Evolutionary conservation across 2,888 invertebrate genomes (phyloP).

Genomic region (Drosophila colorata): DNA sequence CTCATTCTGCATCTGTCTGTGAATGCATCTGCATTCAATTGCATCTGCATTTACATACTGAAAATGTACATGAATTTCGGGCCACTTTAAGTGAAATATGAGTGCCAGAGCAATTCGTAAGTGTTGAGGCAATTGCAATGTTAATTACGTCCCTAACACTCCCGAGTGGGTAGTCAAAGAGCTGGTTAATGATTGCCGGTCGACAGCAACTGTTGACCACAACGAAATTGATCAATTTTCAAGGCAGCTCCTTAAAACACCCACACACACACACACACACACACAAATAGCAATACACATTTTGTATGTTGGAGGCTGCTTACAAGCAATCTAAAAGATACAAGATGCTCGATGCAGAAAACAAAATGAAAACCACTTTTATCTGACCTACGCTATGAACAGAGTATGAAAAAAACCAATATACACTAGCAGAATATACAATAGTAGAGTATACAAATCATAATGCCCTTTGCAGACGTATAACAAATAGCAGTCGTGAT

Average conservation of each 20-base stretch:
- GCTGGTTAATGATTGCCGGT: slow-evolving; percentile 12
- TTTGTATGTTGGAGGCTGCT: background rate
- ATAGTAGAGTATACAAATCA: no score
- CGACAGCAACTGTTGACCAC: slow-evolving; percentile 6
- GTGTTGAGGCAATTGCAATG: slow-evolving; percentile 12
- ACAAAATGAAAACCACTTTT: no score
- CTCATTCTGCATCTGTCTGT: background rate
- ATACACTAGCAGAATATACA: no score
- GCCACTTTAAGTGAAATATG: background rate
- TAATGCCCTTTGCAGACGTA: background rate
- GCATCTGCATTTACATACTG: background rate
- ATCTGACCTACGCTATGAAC: no score
- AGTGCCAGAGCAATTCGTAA: background rate
- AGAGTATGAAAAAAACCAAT: no score
- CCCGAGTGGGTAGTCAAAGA: background rate
- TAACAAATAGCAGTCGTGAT: slow-evolving; percentile 4
- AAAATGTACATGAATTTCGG: background rate
- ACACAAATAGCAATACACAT: background rate
- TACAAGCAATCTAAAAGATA: background rate
- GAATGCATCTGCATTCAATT: background rate
- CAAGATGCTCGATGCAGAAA: slow-evolving; percentile 8
- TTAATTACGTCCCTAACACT: slow-evolving; percentile 2
- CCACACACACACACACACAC: background rate
- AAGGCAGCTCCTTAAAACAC: background rate
- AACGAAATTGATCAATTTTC: background rate